Evolutionary conservation across 2,888 invertebrate genomes (phyloP), one percentile per base, ranked within the genome.

Genomic region (Scaptomyza cyrtandrae): DNA sequence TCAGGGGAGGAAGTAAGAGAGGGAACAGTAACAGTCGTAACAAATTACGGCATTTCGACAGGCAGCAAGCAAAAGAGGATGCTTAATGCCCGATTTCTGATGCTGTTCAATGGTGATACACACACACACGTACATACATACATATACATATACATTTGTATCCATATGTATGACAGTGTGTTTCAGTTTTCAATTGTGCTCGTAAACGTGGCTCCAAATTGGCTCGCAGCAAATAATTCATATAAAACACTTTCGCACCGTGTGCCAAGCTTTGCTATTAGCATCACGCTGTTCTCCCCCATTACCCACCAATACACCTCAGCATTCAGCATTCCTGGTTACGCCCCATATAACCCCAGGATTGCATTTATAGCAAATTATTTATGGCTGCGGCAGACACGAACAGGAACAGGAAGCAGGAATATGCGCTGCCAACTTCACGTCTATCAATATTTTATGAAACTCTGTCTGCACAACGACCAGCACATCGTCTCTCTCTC

Each of bases 341-440:
- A 75, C 75, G 81, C 67, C 74, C 86, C 84, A 68, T 80, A 59
- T 86, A 88, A 83, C 85, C 82, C 78, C 82, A 72, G 77, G 85
- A 85, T 88, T 86, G 85, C 85, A 88, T 86, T 86, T 87, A 86
- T 82, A 88, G 88, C 85, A 88, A 86, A 86, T 88, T 88, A 86
- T 86, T 86, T 86, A 86, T 86, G 89, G 87, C 85, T 86, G 85
- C 89, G 85, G 87, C 85, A 86, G 89, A 86, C 85, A 86, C 82
- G 85, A 86, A 86, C 87, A 86, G 89, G 85, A 86, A 86, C 87
- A 86, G 89, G 87, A 86, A 74, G 82, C 86, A 16, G 16, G 71
- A 80, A 64, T 75, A 81, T 78, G 85, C 87, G 89, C 85, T 88
- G 87, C 85, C 89, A 88, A 81, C 89, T 89, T 75, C 88, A 88